A percentile compares a stretch with the other conserved stretches of the same genome.
Conservation (phyloP, 37 sponge, comb jelly and placozoan species). For the Tethya wilhelma region DNA sequence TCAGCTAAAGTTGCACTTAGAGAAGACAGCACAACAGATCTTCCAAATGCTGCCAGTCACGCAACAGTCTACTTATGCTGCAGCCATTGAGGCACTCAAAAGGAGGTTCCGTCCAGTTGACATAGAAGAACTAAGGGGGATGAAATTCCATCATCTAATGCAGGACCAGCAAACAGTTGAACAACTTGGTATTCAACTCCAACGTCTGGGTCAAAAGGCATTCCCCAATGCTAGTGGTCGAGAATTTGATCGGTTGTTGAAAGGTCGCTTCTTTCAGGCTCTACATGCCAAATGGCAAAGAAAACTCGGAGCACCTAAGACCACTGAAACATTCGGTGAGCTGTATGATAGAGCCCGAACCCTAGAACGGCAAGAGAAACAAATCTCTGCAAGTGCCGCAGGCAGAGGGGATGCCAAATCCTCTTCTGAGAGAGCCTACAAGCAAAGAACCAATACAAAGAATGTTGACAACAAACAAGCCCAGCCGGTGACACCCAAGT, state of each 20-base stretch:
- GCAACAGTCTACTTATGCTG: neutral
- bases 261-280: constrained; percentile 11
- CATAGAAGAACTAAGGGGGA: neutral
- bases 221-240: neutral
- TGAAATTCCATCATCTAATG: neutral
- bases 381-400: neutral
- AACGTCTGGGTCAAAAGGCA: constrained; percentile 6
- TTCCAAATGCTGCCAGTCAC: constrained; percentile 8
- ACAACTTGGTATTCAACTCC: neutral
- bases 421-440: neutral
- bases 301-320: neutral
- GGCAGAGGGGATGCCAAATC: neutral
- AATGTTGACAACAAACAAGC: neutral
- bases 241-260: constrained; percentile 21
- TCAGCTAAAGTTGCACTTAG: constrained; percentile 9
- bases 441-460: neutral
- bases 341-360: neutral
- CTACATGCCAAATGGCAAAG: neutral
- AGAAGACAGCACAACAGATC: constrained; percentile 12
- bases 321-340: neutral
- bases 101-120: neutral
- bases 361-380: neutral
- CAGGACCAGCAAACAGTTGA: neutral
- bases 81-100: neutral
- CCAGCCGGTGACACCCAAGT: neutral